These are phyloP conservation scores for Caenorhabditis angaria DNA, from an alignment of 2,888 invertebrate species.

Conservation along the genomic window DNA sequence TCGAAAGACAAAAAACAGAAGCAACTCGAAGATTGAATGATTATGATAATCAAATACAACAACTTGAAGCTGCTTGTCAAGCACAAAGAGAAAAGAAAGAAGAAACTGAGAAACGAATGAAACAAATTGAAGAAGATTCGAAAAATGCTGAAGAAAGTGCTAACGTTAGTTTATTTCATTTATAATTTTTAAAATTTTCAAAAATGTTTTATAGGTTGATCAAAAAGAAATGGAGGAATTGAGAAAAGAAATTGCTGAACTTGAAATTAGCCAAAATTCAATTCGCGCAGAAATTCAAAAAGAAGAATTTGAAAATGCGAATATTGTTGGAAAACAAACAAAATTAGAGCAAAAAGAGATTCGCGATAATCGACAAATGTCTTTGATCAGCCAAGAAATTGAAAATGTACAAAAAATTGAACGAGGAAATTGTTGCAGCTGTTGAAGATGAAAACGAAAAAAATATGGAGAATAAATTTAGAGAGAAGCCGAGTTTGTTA, in stretches of 20 bases:
- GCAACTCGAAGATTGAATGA: slow-evolving; percentile 83
- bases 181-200: not conserved
- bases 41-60: slow-evolving; percentile 52
- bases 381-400: slow-evolving; percentile 21
- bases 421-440: slow-evolving; percentile 23
- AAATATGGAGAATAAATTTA: slow-evolving; percentile 12
- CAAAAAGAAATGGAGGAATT: slow-evolving; percentile 40
- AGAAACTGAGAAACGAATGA: slow-evolving; percentile 57
- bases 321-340: slow-evolving; percentile 41
- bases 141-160: slow-evolving; percentile 55
- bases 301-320: slow-evolving; percentile 27
- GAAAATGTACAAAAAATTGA: slow-evolving; percentile 22
- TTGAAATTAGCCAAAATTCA: slow-evolving; percentile 7
- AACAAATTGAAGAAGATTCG: slow-evolving; percentile 61
- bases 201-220: slow-evolving; percentile 21
- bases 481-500: slow-evolving; percentile 5
- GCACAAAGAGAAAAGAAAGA: slow-evolving; percentile 53
- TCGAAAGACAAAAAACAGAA: slow-evolving; percentile 94
- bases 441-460: slow-evolving; percentile 26
- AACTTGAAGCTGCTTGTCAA: slow-evolving; percentile 54
- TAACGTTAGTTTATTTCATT: slow-evolving; percentile 7
- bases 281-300: not conserved
- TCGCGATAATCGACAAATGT: slow-evolving; percentile 27
- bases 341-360: slow-evolving; percentile 25
- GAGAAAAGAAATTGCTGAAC: slow-evolving; percentile 27